Percentiles rank a stretch among this genome's conserved stretches.
Conservation (phyloP, 2,888 invertebrate genomes). For the Brachyopa scutellaris region DNA sequence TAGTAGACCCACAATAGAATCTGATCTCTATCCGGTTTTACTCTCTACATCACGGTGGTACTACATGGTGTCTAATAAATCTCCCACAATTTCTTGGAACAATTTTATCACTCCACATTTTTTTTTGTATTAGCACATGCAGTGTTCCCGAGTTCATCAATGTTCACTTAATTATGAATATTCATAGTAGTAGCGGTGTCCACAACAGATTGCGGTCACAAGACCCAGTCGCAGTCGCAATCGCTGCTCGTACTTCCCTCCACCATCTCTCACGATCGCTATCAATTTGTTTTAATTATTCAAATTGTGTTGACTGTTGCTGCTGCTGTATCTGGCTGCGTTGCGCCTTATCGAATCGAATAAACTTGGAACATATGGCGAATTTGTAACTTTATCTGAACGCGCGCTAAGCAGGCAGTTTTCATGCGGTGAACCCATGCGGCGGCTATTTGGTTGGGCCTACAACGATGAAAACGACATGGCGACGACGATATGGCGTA, state of each 20-base stretch:
- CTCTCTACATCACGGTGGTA: too few species aligned
- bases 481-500: too few species aligned
- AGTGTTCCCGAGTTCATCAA: not conserved
- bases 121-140: too few species aligned
- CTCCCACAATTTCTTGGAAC: too few species aligned
- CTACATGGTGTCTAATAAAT: too few species aligned
- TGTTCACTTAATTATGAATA: not conserved
- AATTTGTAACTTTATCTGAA: constrained; percentile 55
- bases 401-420: constrained; percentile 49
- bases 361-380: constrained; percentile 35
- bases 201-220: constrained; percentile 39
- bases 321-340: not conserved
- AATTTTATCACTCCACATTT: too few species aligned
- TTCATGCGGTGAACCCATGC: constrained; percentile 22
- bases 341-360: constrained; percentile 51
- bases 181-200: constrained; percentile 2
- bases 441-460: not conserved
- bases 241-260: too few species aligned
- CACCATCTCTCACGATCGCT: constrained; percentile 34
- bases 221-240: constrained; percentile 21
- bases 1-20: too few species aligned
- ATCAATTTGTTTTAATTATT: constrained; percentile 70
- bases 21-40: too few species aligned
- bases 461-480: constrained; percentile 18
- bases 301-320: constrained; percentile 48